Percentiles rank a stretch among this genome's conserved stretches.
Conservation (phyloP, 35 echinoderm and acorn worm genomes). For the Strongylocentrotus purpuratus region DNA sequence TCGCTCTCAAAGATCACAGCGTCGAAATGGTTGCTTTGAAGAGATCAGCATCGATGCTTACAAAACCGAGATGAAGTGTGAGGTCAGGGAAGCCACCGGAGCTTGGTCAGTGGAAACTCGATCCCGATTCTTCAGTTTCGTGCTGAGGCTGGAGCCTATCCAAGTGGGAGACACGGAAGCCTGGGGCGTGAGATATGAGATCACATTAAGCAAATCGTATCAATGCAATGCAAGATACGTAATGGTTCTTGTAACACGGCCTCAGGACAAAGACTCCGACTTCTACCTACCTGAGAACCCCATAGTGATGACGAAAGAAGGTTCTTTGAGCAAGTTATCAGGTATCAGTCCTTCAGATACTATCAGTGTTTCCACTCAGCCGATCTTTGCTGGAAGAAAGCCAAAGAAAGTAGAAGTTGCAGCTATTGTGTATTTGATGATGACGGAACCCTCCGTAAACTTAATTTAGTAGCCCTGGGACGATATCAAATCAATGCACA, state of each 20-base stretch:
- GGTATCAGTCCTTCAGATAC: not conserved
- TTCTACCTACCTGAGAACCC: slow-evolving; percentile 46
- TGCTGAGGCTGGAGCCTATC: not conserved
- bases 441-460: not conserved
- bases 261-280: not conserved
- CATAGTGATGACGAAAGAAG: not conserved
- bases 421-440: not conserved
- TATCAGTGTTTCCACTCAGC: not conserved
- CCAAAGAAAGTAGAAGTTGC: not conserved
- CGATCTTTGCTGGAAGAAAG: slow-evolving; percentile 40
- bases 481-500: no score
- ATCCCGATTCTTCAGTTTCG: not conserved
- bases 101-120: not conserved
- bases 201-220: not conserved
- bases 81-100: not conserved
- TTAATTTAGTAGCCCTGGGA: no score
- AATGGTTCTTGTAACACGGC: not conserved
- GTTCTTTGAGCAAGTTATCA: not conserved
- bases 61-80: slow-evolving; percentile 8
- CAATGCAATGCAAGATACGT: not conserved
- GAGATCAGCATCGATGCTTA: not conserved
- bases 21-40: not conserved
- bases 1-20: not conserved
- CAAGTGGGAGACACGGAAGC: not conserved
- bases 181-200: slow-evolving; percentile 7